These are phyloP conservation scores for Netelia melanura DNA, from an alignment of 2,888 invertebrate genomes.

Conservation along the genomic window DNA sequence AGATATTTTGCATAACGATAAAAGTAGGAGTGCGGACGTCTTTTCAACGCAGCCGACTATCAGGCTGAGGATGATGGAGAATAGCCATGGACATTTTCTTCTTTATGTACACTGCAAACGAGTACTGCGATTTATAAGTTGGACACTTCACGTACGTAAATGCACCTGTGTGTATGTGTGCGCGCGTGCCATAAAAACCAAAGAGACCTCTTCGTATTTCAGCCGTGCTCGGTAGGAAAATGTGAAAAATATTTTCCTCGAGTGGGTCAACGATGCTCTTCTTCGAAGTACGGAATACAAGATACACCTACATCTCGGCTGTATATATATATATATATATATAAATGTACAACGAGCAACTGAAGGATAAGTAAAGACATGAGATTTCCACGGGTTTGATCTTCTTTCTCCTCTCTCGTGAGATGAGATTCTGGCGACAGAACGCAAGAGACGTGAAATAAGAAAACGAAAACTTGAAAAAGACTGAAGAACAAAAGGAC, in stretches of 20 bases:
- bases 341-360: background rate
- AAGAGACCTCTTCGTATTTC: slow-evolving; percentile 34
- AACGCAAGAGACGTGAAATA: background rate
- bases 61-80: slow-evolving; percentile 20
- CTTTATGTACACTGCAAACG: slow-evolving; percentile 17
- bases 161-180: background rate
- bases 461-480: slow-evolving; percentile 19
- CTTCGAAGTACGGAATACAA: slow-evolving; percentile 47
- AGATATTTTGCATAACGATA: slow-evolving; percentile 50
- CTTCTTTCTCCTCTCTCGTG: slow-evolving; percentile 7
- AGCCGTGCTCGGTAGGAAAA: slow-evolving; percentile 44
- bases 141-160: background rate
- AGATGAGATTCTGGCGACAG: slow-evolving; percentile 26
- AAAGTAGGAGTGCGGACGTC: slow-evolving; percentile 41
- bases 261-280: slow-evolving; percentile 63
- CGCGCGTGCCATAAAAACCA: slow-evolving; percentile 10
- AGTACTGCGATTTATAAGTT: slow-evolving; percentile 29
- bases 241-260: slow-evolving; percentile 56
- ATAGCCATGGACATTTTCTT: slow-evolving; percentile 26
- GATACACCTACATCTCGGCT: slow-evolving; percentile 12
- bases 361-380: slow-evolving; percentile 30
- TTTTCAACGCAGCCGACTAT: slow-evolving; percentile 22
- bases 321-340: background rate
- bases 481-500: slow-evolving; percentile 7
- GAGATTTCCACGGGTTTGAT: slow-evolving; percentile 27